Evolutionary conservation across 2,888 invertebrate species (phyloP), one percentile per base, ranked within the genome.

Genomic region (Metopia argyrocephala): DNA sequence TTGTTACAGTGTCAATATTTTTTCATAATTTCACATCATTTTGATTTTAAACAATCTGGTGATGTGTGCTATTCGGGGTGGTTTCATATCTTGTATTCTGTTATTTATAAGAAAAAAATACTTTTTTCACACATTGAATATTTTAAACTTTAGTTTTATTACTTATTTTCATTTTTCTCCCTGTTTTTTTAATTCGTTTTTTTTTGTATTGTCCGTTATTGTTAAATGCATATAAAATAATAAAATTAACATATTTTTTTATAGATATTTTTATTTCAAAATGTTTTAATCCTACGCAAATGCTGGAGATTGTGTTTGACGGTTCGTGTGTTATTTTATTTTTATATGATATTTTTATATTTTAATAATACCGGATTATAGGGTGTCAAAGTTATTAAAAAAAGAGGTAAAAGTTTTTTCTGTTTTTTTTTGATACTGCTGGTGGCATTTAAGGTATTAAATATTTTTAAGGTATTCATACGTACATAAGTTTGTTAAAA

Each of bases 281-380:
- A 87, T 87, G 86, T 87, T 87, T 88, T 89, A 88, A 88, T 88
- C 89, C 86, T 84, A 85, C 85, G 86, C 89, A 87, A 87, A 88
- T 87, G 88, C 84, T 56, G 52, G 20, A 57, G 62, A 50, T 38
- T 45, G 50, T 48, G 20, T 59, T 15, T 66, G 38, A 9, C 9
- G 69, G 28, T 31, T 5, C 52, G 23, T 15, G 65, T 23, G 65
- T 18, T 38, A n/a, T n/a, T 66, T 61, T 66, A 23, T 38, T 64
- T 64, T 59, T 78, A 52, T 54, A 15, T 68, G 68, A 57, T 71
- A 66, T 75, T 79, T 76, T 79, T 76, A 78, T 70, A 78, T 75
- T 71, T 78, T 79, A 61, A 76, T 83, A 85, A 84, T 82, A 76
- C 83, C 76, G 73, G 79, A 84, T 84, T 84, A 85, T 79, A 82